Conservation (phyloP, 2,888 invertebrate species). For the Pardosa pseudoannulata region DNA sequence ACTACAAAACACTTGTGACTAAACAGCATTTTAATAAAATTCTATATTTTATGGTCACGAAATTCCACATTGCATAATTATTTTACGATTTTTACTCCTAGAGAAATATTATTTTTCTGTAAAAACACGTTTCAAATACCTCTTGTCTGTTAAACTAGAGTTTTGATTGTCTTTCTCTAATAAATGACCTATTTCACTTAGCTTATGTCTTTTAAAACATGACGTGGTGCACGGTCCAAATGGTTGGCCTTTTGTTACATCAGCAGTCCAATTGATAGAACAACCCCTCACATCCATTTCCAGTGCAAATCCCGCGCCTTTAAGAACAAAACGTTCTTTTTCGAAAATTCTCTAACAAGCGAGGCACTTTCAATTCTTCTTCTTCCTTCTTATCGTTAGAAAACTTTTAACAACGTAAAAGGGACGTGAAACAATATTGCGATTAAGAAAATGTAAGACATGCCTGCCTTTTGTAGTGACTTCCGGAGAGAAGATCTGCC, state of each 20-base stretch:
- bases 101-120: too few relatives aligned
- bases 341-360: not conserved
- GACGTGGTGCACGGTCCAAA: not conserved
- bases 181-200: not conserved
- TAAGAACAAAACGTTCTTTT: not conserved
- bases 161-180: too few relatives aligned
- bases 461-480: conserved; percentile 23
- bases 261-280: not conserved
- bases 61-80: too few relatives aligned
- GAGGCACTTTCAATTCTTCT: not conserved
- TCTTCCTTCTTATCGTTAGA: not conserved
- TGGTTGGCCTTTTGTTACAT: not conserved
- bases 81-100: too few relatives aligned
- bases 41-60: too few relatives aligned
- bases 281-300: not conserved
- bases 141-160: too few relatives aligned
- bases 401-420: conserved; percentile 6
- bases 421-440: conserved; percentile 43
- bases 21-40: too few relatives aligned
- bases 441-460: conserved; percentile 25
- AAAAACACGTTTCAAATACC: too few relatives aligned
- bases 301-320: not conserved
- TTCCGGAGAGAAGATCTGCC: conserved; percentile 21
- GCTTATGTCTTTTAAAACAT: not conserved
- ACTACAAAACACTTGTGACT: too few relatives aligned